Evolutionary conservation across 2,797 vertebrate genomes (phyloP), one percentile per base, ranked within the genome.

Genomic region (Cottoperca gobio): DNA sequence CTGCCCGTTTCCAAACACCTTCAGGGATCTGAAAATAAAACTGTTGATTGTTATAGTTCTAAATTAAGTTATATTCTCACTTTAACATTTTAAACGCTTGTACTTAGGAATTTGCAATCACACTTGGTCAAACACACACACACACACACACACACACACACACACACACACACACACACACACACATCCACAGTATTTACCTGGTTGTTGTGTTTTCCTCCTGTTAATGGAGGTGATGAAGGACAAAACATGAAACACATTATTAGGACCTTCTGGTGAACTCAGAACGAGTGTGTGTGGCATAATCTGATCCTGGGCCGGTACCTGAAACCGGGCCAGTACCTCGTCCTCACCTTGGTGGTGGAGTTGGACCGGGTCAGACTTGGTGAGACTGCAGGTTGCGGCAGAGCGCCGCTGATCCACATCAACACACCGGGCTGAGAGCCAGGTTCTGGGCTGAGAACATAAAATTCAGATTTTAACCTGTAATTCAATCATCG

Each of bases 351-450:
- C 52, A 91, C 87, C 79, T 78, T 64, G 52, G 42, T 31, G 28
- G 13, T 31, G 54, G 77, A 43, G 71, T 66, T 55, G 52, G 69
- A 33, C 26, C n/a, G 54, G 19, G 10, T 81, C 54, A 69, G 45
- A 50, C 24, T 77, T 0, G 85, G 72, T 26, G 76, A 79, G 68
- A 60, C 43, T 0, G 67, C 33, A 0, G 94, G 94, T 21, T 94
- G 92, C 33, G 95, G 94, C 23, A 94, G 79, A 23, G 92, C 86
- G 24, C 64, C 81, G 59, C 80, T 88, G 73, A 95, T 88, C 94
- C 94, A 94, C 1, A 61, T 87, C 75, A 95, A 39, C 46, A 95
- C 73, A 0, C 86, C 61, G 6, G 73, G 19, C 81, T 90, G 90
- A 55, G 76, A 57, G 21, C 19, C n/a, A 1, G 74, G n/a, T 0